Percentiles rank a stretch among this genome's conserved stretches.
Conservation (phyloP, 2,888 invertebrate species). For the Cremastinae sp. region DNA sequence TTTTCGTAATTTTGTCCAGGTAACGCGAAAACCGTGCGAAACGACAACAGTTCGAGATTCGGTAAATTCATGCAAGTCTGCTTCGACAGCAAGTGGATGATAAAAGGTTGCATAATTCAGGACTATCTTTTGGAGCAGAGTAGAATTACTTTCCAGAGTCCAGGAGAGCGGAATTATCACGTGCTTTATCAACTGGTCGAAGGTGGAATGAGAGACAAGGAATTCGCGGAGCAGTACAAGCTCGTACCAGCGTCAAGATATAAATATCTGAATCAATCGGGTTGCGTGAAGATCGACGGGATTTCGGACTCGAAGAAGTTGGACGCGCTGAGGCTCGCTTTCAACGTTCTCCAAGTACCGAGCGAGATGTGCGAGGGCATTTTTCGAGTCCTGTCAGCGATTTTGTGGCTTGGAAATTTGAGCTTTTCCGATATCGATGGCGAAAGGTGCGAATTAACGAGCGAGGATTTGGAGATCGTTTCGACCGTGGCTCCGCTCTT, state of each 20-base stretch:
- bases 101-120: constrained; percentile 94
- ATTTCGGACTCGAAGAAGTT: constrained; percentile 86
- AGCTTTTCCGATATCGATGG: constrained; percentile 93
- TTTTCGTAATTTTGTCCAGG: constrained; percentile 81
- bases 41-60: constrained; percentile 95
- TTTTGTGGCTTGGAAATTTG: constrained; percentile 94
- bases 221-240: constrained; percentile 87
- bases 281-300: constrained; percentile 86
- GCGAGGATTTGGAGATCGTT: constrained; percentile 87
- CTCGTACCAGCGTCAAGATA: constrained; percentile 89
- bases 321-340: constrained; percentile 92
- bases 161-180: constrained; percentile 93
- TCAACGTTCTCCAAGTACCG: constrained; percentile 93
- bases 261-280: constrained; percentile 91
- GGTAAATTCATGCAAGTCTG: constrained; percentile 98
- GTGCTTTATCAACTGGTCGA: constrained; percentile 95
- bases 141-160: constrained; percentile 93
- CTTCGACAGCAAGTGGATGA: constrained; percentile 93
- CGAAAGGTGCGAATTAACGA: constrained; percentile 89
- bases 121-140: constrained; percentile 95
- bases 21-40: constrained; percentile 95
- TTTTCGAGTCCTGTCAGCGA: constrained; percentile 92
- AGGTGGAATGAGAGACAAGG: constrained; percentile 90
- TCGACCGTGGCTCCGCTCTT: constrained; percentile 87
- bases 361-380: constrained; percentile 93